Evolutionary conservation across 2,888 invertebrate species (phyloP), one percentile per base, ranked within the genome.

Genomic region (Philaethria dido): DNA sequence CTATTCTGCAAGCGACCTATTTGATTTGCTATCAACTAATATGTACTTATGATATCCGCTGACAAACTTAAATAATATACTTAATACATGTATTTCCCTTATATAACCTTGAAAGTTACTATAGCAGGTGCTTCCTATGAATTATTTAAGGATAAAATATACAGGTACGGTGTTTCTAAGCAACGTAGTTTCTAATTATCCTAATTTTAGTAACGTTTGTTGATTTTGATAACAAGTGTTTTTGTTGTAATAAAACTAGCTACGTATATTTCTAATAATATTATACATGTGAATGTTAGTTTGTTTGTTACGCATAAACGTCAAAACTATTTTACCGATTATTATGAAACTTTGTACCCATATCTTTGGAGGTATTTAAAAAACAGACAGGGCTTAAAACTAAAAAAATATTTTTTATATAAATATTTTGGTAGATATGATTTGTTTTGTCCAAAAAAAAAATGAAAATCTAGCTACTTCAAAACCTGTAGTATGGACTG

Each of bases 1-100:
- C 80, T 81, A 86, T 87, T 83, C 87, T 50, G 63, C 54, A 39
- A 68, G 71, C 80, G 79, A 69, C 62, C 73, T 64, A 69, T 75
- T 80, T 84, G 81, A 84, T 86, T 85, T 84, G 82, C 83, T 82
- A 81, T 81, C 79, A 80, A 77, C 79, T 84, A 82, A 82, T 83
- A 80, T 76, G 74, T 78, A 78, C 78, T 80, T 81, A 85, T 82
- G 22, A 66, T 60, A 65, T 42, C 59, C 50, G 60, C 60, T 33
- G 60, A 36, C n/a, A 29, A 44, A 60, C 9, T 14, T 33, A 29
- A 47, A 60, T 60, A 60, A 45, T 60, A 33, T 60, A 33, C 16
- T 16, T 33, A 14, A 47, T 60, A 14, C 29, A 44, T 20, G 42
- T 59, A 64, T 25, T 65, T 65, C 50, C 64, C 59, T 18, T 29